Conservation (phyloP, 2,113 vertebrate species). For the Nothocercus nigrocapillus region DNA sequence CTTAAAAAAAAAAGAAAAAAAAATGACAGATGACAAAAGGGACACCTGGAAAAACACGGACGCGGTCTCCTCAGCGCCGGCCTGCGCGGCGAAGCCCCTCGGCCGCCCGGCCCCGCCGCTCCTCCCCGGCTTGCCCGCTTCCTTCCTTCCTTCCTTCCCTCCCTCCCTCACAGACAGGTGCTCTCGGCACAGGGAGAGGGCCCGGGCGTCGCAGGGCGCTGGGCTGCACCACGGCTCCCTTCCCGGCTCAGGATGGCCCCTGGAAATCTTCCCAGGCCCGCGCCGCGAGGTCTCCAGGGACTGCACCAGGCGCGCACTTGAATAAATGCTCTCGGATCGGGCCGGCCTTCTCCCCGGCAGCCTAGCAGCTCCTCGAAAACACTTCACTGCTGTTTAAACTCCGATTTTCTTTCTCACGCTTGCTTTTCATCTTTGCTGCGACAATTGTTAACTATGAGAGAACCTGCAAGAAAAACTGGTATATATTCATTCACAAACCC, state of each 20-base stretch:
- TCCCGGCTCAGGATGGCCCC: no score
- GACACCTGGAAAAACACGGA: conserved; percentile 83
- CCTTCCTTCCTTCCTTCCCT: background rate
- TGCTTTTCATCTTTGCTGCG: background rate
- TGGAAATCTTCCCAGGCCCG: no score
- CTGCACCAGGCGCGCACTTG: no score
- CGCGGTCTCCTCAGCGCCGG: conserved; percentile 68
- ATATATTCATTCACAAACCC: background rate
- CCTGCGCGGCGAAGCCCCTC: background rate
- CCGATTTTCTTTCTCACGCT: background rate
- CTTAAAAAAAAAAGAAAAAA: conserved; percentile 75
- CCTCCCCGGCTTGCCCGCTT: background rate
- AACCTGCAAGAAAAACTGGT: background rate
- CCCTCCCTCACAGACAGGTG: no score
- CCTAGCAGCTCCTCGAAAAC: background rate
- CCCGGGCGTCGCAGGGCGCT: no score
- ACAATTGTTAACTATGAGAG: background rate
- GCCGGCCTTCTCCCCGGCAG: background rate
- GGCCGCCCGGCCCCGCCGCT: background rate
- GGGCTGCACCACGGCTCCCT: no score
- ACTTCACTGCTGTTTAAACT: background rate
- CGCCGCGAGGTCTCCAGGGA: no score
- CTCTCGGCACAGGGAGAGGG: no score
- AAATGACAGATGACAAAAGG: conserved; percentile 78
- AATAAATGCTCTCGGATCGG: no score